Evolutionary conservation across 2,797 vertebrate genomes (phyloP).

Genomic region (Cyclura pinguis): DNA sequence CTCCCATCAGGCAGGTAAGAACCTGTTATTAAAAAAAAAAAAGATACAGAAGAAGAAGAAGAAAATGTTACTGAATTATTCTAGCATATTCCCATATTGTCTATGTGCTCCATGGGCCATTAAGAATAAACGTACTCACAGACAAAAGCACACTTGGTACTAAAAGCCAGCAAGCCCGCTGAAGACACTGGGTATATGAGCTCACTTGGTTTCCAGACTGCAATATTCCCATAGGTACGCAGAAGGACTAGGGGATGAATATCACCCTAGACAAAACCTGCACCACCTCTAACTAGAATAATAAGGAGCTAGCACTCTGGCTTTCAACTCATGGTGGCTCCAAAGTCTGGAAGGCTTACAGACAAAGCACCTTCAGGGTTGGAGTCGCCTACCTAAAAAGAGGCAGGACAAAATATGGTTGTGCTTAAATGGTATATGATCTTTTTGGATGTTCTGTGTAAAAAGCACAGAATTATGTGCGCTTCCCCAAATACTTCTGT

Average conservation of each 20-base stretch:
- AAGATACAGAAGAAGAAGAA: neutral
- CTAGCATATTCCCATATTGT: neutral
- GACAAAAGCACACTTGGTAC: neutral
- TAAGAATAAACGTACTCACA: neutral
- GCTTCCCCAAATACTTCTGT: neutral
- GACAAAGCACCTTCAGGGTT: neutral
- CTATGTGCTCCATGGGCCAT: neutral
- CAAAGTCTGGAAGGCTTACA: neutral
- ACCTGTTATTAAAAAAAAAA: slow-evolving; percentile 73
- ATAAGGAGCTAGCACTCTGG: no score
- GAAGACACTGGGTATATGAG: neutral
- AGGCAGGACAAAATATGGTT: neutral
- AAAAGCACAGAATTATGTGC: neutral
- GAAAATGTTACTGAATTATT: neutral
- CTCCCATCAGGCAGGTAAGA: slow-evolving; percentile 93
- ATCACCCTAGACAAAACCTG: neutral
- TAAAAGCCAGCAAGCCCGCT: neutral
- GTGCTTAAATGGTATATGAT: neutral
- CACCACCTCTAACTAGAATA: neutral
- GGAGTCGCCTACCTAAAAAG: neutral
- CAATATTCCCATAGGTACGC: neutral
- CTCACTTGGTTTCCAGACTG: neutral
- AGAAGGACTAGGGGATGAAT: neutral
- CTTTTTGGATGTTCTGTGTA: neutral
- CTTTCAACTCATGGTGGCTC: neutral